Evolutionary conservation across 30 jellyfish, hydroid and myxozoan species (phyloP).

Genomic region (Catostylus mosaicus): DNA sequence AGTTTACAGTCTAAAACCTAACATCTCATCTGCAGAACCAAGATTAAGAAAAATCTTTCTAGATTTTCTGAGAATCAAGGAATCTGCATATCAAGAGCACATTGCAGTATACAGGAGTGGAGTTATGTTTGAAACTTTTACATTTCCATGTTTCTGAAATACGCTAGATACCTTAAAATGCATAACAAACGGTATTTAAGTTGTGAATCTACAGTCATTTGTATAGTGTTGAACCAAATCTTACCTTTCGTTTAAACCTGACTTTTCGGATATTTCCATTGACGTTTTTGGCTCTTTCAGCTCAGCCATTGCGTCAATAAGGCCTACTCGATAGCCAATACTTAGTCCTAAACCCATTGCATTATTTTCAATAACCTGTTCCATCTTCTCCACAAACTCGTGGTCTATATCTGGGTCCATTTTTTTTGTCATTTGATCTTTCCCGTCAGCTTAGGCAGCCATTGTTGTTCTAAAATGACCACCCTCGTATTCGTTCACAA

Average conservation of each 20-base stretch:
- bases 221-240: neutral
- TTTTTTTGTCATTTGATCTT: too few relatives aligned
- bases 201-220: too few relatives aligned
- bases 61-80: neutral
- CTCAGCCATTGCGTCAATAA: conserved; percentile 10
- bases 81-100: neutral
- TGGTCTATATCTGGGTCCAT: too few relatives aligned
- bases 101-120: neutral
- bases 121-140: neutral
- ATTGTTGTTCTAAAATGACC: too few relatives aligned
- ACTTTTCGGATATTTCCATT: conserved; percentile 20
- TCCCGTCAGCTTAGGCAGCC: too few relatives aligned
- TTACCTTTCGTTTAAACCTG: conserved; percentile 61
- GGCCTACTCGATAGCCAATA: conserved; percentile 33
- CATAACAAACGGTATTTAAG: neutral
- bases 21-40: too few relatives aligned
- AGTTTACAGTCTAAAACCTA: too few relatives aligned
- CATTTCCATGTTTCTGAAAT: neutral
- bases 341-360: conserved; percentile 36
- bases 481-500: too few relatives aligned
- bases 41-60: too few relatives aligned
- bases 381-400: conserved; percentile 29
- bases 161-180: neutral
- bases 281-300: conserved; percentile 52
- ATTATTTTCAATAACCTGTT: conserved; percentile 6